A percentile compares a stretch with the other conserved stretches of the same genome.
These are phyloP conservation scores for Prietella phreatophila DNA, from an alignment of 2,113 vertebrate species.

Conservation along the genomic window DNA sequence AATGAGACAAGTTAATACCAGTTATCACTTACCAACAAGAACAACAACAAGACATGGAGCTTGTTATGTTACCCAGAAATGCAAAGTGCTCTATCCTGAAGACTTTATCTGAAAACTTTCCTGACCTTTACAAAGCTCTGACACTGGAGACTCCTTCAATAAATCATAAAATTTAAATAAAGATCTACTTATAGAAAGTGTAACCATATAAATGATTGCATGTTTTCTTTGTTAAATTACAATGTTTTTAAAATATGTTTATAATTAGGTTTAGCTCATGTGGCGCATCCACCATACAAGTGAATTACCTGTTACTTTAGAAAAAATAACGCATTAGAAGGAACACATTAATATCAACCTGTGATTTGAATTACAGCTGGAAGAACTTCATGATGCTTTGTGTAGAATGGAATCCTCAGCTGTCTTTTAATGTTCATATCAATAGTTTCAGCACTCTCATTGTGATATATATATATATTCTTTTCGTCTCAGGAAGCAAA, in stretches of 20 bases:
- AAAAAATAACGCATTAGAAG: not conserved
- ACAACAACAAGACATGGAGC: not conserved
- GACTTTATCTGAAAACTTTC: not conserved
- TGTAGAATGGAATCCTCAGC: not conserved
- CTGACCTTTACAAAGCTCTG: not conserved
- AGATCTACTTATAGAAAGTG: not conserved
- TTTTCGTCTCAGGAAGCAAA: not conserved
- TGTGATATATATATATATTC: not conserved
- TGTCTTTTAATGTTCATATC: not conserved
- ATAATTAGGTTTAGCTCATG: not conserved
- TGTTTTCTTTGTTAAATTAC: no score
- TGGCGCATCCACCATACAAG: not conserved
- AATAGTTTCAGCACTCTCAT: not conserved
- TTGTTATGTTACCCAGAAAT: no score
- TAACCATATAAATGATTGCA: not conserved
- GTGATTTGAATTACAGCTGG: not conserved
- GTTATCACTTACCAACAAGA: not conserved
- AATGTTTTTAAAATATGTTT: not conserved
- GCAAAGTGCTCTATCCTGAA: not conserved
- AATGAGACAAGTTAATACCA: not conserved
- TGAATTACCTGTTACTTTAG: not conserved
- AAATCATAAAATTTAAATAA: not conserved
- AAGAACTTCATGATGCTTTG: not conserved
- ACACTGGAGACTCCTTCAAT: not conserved
- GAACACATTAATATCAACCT: not conserved